These are phyloP conservation scores for Lepeophtheirus salmonis DNA, from an alignment of 1,140 invertebrate genomes.

Conservation along the genomic window DNA sequence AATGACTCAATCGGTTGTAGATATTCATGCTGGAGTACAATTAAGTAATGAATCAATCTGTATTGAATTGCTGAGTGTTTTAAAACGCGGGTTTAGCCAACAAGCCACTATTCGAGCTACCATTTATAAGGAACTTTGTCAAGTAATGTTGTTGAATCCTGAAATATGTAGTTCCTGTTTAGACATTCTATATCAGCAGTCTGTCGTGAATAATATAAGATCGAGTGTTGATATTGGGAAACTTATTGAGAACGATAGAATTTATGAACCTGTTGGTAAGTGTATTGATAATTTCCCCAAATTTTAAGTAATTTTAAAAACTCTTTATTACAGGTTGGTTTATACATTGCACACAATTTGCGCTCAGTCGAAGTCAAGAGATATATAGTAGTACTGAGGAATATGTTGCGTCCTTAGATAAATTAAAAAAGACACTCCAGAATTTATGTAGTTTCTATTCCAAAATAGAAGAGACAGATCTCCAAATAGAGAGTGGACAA, in stretches of 20 bases:
- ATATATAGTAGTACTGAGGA: background rate
- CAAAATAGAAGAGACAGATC: background rate
- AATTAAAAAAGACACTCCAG: background rate
- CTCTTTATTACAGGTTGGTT: background rate
- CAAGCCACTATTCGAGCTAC: background rate
- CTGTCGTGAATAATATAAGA: background rate
- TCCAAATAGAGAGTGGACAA: background rate
- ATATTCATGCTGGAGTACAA: background rate
- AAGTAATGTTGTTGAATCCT: background rate
- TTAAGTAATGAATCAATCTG: background rate
- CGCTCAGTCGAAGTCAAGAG: background rate
- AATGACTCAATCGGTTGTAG: background rate
- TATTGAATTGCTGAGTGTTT: background rate
- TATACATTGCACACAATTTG: background rate
- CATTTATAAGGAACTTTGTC: background rate
- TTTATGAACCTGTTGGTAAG: background rate
- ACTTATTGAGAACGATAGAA: background rate
- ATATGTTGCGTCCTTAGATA: background rate
- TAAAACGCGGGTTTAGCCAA: background rate
- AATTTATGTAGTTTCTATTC: background rate
- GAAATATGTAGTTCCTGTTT: background rate
- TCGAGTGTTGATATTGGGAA: background rate
- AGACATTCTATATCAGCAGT: background rate
- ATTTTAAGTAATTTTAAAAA: background rate
- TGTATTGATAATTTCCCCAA: background rate